Base-by-base conservation (phyloP, 2,113 vertebrate species). In the Melospiza melodia region DNA sequence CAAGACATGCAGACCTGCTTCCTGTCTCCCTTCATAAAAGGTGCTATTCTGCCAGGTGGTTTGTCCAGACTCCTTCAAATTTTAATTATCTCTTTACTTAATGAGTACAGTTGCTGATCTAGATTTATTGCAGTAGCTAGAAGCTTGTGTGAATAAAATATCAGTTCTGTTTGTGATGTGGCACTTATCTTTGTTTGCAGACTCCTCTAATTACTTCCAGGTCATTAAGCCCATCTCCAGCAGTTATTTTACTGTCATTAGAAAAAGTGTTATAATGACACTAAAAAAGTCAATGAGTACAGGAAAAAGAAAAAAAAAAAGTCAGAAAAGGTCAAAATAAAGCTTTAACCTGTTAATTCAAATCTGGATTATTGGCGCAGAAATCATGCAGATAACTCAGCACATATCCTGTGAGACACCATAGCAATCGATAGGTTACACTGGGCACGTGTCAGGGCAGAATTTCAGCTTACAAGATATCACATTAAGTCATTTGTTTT, bases 171-270 rank as follows among this genome's bases (percentile, higher is more conserved):
- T 97, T 97, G 87, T 68, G 95, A 96, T 95, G 66, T 94, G 95
- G 89, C 94, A 96, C 93, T 65, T 97, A 93, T 96, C 95, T 97
- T 97, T 97, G 95, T 97, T 97, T 96, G 77, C 87, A 97, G 95
- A 94, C 91, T 97, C 92, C 91, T 88, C 79, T 95, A 97, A 97
- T 97, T 98, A 96, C 95, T 98, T 98, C 95, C 95, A 97, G 95
- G 94, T 97, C 97, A 98, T 97, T 97, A 98, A 93, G 95, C 80
- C 88, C 76, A 94, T 95, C 89, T 91, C 90, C 74, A 97, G 72
- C 80, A 97, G 95, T 90, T 97, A 95, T 92, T 96, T 96, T 96
- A 96, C 69, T 95, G 90, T 96, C 96, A 95, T 93, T 95, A 97
- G 84, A 87, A 97, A 96, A 98, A 92, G 49, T 87, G 72, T 66